These are phyloP conservation scores for Gallinago jamesoni DNA, from an alignment of 2,113 vertebrate genomes.

Conservation along the genomic window DNA sequence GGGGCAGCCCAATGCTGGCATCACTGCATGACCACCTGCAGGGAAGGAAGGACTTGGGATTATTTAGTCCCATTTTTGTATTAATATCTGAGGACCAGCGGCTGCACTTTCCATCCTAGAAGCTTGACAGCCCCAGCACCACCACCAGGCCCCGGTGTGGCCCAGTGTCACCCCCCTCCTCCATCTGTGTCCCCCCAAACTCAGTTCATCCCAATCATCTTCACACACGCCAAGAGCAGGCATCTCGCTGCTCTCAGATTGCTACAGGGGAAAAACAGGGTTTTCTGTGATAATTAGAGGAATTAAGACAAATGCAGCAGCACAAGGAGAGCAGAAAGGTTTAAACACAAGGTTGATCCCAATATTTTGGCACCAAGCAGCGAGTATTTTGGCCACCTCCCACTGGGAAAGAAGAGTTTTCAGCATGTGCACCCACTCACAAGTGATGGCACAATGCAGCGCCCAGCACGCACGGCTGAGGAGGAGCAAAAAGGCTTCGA, in stretches of 20 bases:
- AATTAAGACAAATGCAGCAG: not conserved
- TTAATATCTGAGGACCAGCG: not conserved
- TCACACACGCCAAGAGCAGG: not conserved
- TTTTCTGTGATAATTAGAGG: not conserved
- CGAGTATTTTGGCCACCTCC: accelerated
- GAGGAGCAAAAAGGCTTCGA: not conserved
- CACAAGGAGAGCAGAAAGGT: not conserved
- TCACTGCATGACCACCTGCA: accelerated
- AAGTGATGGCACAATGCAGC: accelerated
- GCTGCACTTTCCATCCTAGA: not conserved
- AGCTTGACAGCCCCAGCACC: not conserved
- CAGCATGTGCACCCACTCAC: accelerated
- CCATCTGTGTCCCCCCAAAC: not conserved
- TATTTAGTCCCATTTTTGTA: not conserved
- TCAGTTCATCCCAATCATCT: accelerated
- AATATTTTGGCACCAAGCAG: not conserved
- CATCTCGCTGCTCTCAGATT: not conserved
- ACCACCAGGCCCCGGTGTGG: accelerated
- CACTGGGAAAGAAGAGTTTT: not conserved
- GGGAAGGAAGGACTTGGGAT: not conserved
- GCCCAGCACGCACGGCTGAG: accelerated
- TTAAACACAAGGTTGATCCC: not conserved
- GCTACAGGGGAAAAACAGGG: accelerated
- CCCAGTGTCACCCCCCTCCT: not conserved
- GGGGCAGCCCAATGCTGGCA: accelerated